Evolutionary conservation across 2,888 invertebrate genomes (phyloP).

Genomic region (Parnassius mnemosyne): DNA sequence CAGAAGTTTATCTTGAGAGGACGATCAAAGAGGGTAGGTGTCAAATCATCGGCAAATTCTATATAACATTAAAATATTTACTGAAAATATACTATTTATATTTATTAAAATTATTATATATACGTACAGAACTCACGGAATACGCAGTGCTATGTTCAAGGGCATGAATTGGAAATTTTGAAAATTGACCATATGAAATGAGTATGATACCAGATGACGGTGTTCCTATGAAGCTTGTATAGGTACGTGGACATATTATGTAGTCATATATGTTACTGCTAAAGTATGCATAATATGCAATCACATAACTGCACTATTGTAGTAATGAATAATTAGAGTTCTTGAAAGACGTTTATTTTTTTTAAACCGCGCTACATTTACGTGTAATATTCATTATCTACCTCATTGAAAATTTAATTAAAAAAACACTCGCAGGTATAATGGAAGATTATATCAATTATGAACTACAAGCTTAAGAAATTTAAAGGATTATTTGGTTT

Average conservation of each 20-base stretch:
- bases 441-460: too few relatives aligned
- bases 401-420: too few relatives aligned
- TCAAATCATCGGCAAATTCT: too few relatives aligned
- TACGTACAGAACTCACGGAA: slow-evolving; percentile 6
- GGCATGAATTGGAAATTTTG: slow-evolving; percentile 9
- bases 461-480: too few relatives aligned
- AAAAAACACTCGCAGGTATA: too few relatives aligned
- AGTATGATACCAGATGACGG: slow-evolving; percentile 53
- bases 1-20: too few relatives aligned
- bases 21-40: too few relatives aligned
- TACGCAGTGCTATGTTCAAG: slow-evolving; percentile 18
- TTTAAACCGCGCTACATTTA: background rate
- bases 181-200: slow-evolving; percentile 8
- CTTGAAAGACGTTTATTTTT: slow-evolving; percentile 18
- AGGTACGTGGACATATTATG: slow-evolving; percentile 10
- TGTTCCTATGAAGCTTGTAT: slow-evolving; percentile 54
- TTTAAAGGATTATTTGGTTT: too few relatives aligned
- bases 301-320: slow-evolving; percentile 15
- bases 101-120: too few relatives aligned
- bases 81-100: too few relatives aligned
- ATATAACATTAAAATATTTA: too few relatives aligned
- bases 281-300: slow-evolving; percentile 14
- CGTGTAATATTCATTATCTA: too few relatives aligned
- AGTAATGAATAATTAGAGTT: background rate
- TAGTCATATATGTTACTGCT: background rate